Evolutionary conservation across 1,140 invertebrate genomes (phyloP), one percentile per base, ranked within the genome.

Genomic region (Agraylea sexmaculata): DNA sequence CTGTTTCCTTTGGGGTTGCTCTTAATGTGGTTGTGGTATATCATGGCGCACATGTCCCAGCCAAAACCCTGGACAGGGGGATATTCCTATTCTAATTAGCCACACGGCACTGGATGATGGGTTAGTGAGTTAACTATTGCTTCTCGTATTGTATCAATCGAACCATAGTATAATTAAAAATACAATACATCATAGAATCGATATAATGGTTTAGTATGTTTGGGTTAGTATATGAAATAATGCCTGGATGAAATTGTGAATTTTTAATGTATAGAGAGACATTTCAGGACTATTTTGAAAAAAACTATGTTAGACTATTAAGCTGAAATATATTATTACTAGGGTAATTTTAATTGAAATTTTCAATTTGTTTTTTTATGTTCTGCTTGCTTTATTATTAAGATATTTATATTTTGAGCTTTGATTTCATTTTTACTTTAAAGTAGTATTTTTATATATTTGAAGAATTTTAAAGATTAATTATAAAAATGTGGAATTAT

Each of bases 11-110:
- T 54, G 1, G 53, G 56, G 0, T 52, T 58, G 6, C 66, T 58
- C 4, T 67, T 60, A 1, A 63, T 70, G 51, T 78, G 67, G 59
- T 84, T 80, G 57, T 83, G 77, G 54, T 77, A 84, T 10, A 85
- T 59, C 47, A 84, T 70, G 2, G 75, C 77, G 3, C 77, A 63
- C 11, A 72, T 65, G 11, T 69, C 68, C 84, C 85, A 88, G 8
- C 77, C 71, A 54, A 84, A 86, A 20, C 72, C 70, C 52, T 72
- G 62, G 0, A 82, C 62, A 57, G 62, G 62, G 40, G 32, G 15
- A 45, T 44, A 40, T 45, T 44, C 42, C 46, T 43, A 34, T 18
- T 47, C 42, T 31, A 23, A 48, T 48, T 44, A 48, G 29, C 38
- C 20, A 30, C 21, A 48, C 20, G 37, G 42, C 15, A 32, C 15